Percentiles rank a stretch among this genome's conserved stretches.
phyloP scores from a whole-genome alignment of 2,888 invertebrate genomes.

The Dendrolimus pini region DNA sequence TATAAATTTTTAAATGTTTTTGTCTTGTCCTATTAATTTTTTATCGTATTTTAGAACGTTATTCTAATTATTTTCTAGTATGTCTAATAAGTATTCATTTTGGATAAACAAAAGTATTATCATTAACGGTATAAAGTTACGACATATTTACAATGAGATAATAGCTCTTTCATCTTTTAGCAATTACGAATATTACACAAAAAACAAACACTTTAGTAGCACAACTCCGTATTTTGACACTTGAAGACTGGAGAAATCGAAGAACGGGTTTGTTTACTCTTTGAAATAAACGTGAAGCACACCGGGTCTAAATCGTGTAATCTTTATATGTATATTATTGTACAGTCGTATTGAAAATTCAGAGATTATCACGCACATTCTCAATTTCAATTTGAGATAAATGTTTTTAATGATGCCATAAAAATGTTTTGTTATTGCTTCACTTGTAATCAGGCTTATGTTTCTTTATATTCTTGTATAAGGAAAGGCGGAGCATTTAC shows the following conservation, averaged over 20 bases:
- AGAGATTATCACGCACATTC: no score
- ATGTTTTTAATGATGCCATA: background rate
- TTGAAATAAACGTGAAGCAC: conserved; percentile 17
- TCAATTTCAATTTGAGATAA: no score
- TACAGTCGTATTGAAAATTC: conserved; percentile 14
- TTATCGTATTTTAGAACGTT: no score
- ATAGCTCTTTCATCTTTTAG: background rate
- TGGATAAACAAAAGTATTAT: no score
- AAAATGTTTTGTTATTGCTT: background rate
- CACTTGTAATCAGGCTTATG: no score
- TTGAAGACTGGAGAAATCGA: conserved; percentile 32
- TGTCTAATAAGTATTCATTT: no score
- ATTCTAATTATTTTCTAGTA: no score
- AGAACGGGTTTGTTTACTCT: conserved; percentile 37
- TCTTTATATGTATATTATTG: conserved; percentile 6
- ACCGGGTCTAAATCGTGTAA: conserved; percentile 15
- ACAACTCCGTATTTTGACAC: conserved; percentile 26
- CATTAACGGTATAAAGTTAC: no score
- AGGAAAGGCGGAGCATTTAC: conserved; percentile 3
- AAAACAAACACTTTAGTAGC: background rate
- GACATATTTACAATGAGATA: no score
- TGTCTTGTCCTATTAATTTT: no score
- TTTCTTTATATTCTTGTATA: no score
- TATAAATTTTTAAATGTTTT: no score
- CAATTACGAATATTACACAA: background rate